Percentiles rank a stretch among this genome's conserved stretches.
Conservation (phyloP, 1,140 invertebrate genomes). For the Asbolus verrucosus region DNA sequence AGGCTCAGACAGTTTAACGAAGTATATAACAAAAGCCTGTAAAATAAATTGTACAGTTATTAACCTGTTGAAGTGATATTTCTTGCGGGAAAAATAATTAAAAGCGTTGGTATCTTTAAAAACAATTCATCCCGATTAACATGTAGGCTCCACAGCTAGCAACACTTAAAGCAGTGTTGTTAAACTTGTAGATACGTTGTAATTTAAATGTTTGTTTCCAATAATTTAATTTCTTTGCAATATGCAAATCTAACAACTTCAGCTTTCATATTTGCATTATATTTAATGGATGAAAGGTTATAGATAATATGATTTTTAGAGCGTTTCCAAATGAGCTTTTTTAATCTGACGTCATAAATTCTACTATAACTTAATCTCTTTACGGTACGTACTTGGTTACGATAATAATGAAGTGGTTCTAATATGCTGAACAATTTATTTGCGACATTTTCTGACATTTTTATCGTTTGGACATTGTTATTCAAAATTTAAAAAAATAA, state of each 20-base stretch:
- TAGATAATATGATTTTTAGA: too few relatives aligned
- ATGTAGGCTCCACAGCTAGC: too few relatives aligned
- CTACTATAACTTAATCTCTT: too few relatives aligned
- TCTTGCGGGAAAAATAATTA: not conserved
- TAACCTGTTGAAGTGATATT: not conserved
- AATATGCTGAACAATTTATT: too few relatives aligned
- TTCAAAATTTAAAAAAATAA: too few relatives aligned
- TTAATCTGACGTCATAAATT: too few relatives aligned
- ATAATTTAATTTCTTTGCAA: not conserved
- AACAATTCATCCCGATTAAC: too few relatives aligned
- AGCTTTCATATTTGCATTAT: not conserved
- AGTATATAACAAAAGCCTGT: not conserved
- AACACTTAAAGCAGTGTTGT: not conserved
- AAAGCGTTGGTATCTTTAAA: not conserved
- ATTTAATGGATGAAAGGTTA: not conserved
- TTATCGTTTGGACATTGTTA: too few relatives aligned
- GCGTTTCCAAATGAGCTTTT: too few relatives aligned
- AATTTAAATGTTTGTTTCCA: not conserved
- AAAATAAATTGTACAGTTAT: constrained; percentile 20
- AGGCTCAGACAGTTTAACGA: not conserved
- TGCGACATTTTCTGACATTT: too few relatives aligned
- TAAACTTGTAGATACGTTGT: not conserved
- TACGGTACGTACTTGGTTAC: too few relatives aligned
- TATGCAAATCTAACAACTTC: not conserved
- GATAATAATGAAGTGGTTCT: too few relatives aligned